phyloP scores from a whole-genome alignment of 1,140 invertebrate genomes.

The Psix sp. region DNA sequence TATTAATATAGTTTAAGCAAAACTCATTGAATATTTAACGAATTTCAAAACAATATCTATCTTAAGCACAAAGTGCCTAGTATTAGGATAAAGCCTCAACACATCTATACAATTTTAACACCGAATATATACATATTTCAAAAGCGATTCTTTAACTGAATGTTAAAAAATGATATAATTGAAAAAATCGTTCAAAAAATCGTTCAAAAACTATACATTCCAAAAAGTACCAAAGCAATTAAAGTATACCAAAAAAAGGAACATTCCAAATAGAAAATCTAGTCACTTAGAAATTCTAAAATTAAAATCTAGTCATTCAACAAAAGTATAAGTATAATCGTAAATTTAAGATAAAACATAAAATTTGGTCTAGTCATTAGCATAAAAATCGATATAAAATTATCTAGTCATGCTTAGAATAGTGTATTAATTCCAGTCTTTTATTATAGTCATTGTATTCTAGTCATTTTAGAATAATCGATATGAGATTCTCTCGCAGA shows the following conservation, averaged over 20 bases:
- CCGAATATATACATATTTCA: background rate
- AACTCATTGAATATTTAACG: background rate
- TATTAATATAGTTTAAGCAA: too few relatives aligned
- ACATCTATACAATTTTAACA: background rate
- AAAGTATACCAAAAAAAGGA: too few relatives aligned
- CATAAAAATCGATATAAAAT: too few relatives aligned
- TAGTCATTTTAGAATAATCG: too few relatives aligned
- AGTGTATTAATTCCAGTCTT: conserved; percentile 12
- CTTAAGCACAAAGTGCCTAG: conserved; percentile 2
- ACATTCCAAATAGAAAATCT: too few relatives aligned
- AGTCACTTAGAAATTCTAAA: background rate
- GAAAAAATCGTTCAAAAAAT: background rate
- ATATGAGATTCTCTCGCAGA: too few relatives aligned
- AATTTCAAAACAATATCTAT: background rate
- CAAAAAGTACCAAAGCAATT: too few relatives aligned
- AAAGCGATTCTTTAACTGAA: too few relatives aligned
- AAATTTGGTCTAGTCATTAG: conserved; percentile 1
- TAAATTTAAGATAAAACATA: background rate
- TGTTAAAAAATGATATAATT: too few relatives aligned
- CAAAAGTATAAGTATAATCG: conserved; percentile 21
- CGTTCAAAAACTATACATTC: background rate
- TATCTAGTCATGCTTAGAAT: conserved; percentile 29
- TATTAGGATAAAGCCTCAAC: background rate
- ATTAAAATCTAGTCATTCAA: conserved; percentile 6
- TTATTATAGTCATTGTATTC: too few relatives aligned